Evolutionary conservation across 2,888 invertebrate genomes (phyloP).

Genomic region (Uropetala carovei): DNA sequence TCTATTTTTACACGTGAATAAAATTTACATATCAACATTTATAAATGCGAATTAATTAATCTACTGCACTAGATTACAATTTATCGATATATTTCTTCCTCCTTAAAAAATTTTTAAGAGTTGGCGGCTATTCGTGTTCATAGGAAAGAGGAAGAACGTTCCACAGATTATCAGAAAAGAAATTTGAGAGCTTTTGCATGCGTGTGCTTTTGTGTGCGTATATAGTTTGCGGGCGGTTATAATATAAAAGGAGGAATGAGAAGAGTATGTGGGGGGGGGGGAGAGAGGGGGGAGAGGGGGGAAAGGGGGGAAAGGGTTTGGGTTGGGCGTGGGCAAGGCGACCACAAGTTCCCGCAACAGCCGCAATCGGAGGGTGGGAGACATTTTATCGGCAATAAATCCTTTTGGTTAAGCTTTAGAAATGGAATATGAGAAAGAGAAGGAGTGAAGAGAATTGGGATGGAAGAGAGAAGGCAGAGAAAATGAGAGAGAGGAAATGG

Average conservation of each 20-base stretch:
- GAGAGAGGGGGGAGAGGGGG: neutral
- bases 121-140: too few species aligned
- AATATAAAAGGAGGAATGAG: neutral
- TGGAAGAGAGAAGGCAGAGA: neutral
- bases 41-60: too few species aligned
- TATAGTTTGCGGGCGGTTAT: neutral
- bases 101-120: too few species aligned
- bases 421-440: neutral
- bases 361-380: conserved; percentile 14
- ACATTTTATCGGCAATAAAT: conserved; percentile 35
- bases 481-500: neutral
- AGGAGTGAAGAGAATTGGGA: neutral
- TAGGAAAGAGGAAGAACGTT: too few species aligned
- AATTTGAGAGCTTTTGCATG: too few species aligned
- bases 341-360: neutral
- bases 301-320: neutral
- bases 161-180: too few species aligned
- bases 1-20: too few species aligned
- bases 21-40: too few species aligned
- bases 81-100: too few species aligned
- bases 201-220: too few species aligned
- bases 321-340: neutral
- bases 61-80: too few species aligned
- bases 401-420: conserved; percentile 29
- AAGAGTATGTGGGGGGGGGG: neutral